These are phyloP conservation scores for Drosophila ananassae DNA, from an alignment of 1,140 invertebrate species.

Conservation along the genomic window DNA sequence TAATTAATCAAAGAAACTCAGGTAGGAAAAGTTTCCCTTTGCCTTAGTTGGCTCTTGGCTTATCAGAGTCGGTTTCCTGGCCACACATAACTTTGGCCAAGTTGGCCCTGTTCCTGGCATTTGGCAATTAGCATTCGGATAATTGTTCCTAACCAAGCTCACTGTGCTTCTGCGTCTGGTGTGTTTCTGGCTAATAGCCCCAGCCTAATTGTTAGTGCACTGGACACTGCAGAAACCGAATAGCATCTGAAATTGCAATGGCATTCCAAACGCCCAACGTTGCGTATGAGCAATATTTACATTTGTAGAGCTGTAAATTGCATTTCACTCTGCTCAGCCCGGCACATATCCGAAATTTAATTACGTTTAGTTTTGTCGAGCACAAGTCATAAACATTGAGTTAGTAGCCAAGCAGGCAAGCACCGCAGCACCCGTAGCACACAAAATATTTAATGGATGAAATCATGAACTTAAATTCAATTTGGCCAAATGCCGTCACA, in stretches of 20 bases:
- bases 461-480: constrained; percentile 57
- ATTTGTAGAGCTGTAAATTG: constrained; percentile 68
- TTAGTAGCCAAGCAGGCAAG: constrained; percentile 11
- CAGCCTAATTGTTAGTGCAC: constrained; percentile 22
- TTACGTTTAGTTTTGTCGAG: constrained; percentile 40
- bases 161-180: background rate
- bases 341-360: constrained; percentile 62
- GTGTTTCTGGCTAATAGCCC: constrained; percentile 22
- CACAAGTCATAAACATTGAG: constrained; percentile 47
- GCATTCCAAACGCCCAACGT: constrained; percentile 49
- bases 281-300: constrained; percentile 74
- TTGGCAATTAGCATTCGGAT: constrained; percentile 44
- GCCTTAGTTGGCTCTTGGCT: background rate
- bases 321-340: constrained; percentile 43
- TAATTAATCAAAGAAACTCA: constrained; percentile 8
- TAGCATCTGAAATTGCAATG: constrained; percentile 9
- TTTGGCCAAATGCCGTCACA: constrained; percentile 15
- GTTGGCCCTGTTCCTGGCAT: constrained; percentile 13
- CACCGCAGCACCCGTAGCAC: constrained; percentile 2
- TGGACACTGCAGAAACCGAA: constrained; percentile 2
- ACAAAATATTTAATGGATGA: constrained; percentile 56
- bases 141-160: constrained; percentile 6
- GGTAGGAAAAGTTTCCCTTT: constrained; percentile 5
- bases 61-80: background rate
- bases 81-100: constrained; percentile 23